phyloP scores from a whole-genome alignment of 2,888 invertebrate species.

The Callimorpha dominula region DNA sequence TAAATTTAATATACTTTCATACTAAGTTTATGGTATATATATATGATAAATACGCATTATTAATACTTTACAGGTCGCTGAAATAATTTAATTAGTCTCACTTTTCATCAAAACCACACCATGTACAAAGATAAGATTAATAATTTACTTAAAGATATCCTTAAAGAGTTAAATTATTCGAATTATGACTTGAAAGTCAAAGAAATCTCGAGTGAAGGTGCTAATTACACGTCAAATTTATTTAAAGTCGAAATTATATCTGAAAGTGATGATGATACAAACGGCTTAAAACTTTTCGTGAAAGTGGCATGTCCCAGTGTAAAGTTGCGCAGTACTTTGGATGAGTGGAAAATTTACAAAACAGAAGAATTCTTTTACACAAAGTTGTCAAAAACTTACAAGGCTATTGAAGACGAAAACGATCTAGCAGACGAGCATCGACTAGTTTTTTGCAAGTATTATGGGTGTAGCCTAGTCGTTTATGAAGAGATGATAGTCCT shows the following conservation, averaged over 20 bases:
- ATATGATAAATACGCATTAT: neutral
- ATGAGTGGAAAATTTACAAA: slow-evolving; percentile 17
- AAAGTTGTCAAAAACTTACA: slow-evolving; percentile 45
- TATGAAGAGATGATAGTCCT: slow-evolving; percentile 62
- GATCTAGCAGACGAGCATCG: neutral
- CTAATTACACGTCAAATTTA: slow-evolving; percentile 58
- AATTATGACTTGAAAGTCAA: slow-evolving; percentile 39
- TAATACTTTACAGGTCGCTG: neutral
- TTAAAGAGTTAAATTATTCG: neutral
- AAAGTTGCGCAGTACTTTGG: neutral
- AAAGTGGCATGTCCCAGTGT: slow-evolving; percentile 23
- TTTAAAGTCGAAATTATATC: slow-evolving; percentile 8
- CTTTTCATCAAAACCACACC: neutral
- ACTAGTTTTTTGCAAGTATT: slow-evolving; percentile 48
- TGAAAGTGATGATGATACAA: neutral
- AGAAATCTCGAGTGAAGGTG: slow-evolving; percentile 54
- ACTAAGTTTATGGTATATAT: too few relatives aligned
- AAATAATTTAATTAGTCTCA: neutral
- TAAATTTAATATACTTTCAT: too few relatives aligned
- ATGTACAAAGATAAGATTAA: neutral
- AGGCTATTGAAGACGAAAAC: slow-evolving; percentile 11
- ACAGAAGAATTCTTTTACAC: slow-evolving; percentile 24
- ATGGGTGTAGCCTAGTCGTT: slow-evolving; percentile 43
- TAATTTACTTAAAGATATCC: neutral
- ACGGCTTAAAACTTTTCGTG: slow-evolving; percentile 14